These are phyloP conservation scores for Portunus trituberculatus DNA, from an alignment of 1,140 invertebrate species.

Conservation along the genomic window DNA sequence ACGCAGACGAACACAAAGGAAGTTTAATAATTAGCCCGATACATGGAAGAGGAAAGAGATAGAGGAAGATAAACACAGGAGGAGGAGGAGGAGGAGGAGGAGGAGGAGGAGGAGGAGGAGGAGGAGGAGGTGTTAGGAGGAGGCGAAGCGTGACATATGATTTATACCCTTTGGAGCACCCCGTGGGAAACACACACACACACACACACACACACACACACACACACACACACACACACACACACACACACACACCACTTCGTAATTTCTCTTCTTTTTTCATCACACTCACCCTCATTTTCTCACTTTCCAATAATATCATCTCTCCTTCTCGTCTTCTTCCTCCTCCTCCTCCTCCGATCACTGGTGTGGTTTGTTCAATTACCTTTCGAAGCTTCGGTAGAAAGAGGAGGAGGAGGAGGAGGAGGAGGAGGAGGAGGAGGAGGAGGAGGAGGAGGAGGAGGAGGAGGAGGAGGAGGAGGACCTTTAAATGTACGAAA, in stretches of 20 bases:
- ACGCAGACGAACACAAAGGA: neutral
- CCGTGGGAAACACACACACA: conserved; percentile 33
- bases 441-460: conserved; percentile 6
- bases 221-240: neutral
- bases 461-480: neutral
- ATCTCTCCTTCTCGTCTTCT: neutral
- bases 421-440: conserved; percentile 18
- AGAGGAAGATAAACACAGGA: neutral
- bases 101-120: neutral
- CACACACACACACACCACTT: neutral
- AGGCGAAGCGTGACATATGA: neutral
- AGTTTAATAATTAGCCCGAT: too few relatives aligned
- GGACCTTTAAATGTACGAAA: too few relatives aligned
- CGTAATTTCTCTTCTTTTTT: neutral
- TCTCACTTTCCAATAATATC: neutral
- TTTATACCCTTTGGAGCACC: neutral
- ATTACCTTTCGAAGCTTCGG: neutral
- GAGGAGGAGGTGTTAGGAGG: neutral
- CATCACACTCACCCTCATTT: neutral
- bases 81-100: neutral
- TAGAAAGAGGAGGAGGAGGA: neutral
- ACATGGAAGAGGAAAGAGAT: neutral
- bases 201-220: conserved; percentile 26
- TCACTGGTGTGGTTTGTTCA: neutral
- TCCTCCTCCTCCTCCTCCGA: neutral